Conservation (phyloP, 1,140 invertebrate genomes). For the Bombus picipes region DNA sequence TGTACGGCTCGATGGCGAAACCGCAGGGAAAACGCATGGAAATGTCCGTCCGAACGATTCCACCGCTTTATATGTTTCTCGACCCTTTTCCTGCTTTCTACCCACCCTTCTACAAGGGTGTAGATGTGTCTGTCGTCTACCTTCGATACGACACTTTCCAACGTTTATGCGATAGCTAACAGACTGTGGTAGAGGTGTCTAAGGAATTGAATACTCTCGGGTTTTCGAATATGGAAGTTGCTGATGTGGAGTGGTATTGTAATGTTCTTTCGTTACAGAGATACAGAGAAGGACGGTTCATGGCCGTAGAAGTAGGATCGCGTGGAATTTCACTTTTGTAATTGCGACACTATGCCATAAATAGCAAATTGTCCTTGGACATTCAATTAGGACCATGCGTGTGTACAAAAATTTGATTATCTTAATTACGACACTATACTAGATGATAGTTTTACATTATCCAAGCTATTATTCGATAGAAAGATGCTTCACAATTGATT, state of each 20-base stretch:
- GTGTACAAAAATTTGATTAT: too few relatives aligned
- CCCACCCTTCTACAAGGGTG: background rate
- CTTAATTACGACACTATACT: too few relatives aligned
- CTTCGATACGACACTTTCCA: background rate
- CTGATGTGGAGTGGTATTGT: background rate
- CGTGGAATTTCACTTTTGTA: too few relatives aligned
- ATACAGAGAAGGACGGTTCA: too few relatives aligned
- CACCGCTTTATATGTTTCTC: background rate
- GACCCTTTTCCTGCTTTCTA: background rate
- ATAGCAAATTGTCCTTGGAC: too few relatives aligned
- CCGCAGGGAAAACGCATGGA: slow-evolving; percentile 51
- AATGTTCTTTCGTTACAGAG: background rate
- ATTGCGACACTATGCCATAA: too few relatives aligned
- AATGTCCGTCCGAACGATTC: slow-evolving; percentile 47
- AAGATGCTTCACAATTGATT: too few relatives aligned
- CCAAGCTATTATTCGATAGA: too few relatives aligned
- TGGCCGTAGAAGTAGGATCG: too few relatives aligned
- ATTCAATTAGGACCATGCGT: too few relatives aligned
- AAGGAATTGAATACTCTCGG: background rate
- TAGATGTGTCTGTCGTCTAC: background rate
- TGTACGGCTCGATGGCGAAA: slow-evolving; percentile 26
- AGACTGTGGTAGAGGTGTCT: background rate
- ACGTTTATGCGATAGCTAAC: background rate
- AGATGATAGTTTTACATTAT: too few relatives aligned
- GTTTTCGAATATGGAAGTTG: background rate